Base-by-base conservation (phyloP, 2,113 vertebrate species). In the Ammodytes marinus region DNA sequence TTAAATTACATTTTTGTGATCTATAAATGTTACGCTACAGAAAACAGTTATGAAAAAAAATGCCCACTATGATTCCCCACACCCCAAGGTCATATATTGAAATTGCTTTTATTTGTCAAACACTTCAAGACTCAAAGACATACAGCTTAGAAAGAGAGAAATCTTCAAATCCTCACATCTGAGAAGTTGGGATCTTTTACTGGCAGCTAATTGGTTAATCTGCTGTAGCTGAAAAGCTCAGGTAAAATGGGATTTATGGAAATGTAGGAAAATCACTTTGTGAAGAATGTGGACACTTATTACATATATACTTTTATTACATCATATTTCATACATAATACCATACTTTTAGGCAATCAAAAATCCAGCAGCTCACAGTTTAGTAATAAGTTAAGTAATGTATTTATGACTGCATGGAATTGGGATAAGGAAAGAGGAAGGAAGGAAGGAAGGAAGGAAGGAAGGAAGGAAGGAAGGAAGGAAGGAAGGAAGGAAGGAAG, bases 381-480 rank as follows among this genome's bases (percentile, higher is more conserved):
- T 27, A 27, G 27, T 27, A 27, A 27, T 27, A 27, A 27, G 1
- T 27, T 27, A 27, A 8, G 42, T 15, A 5, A 47, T n/a, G 15
- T 47, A 13, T 37, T 47, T 10, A 58, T 17, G 49, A 27, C 7
- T 45, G 14, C 47, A n/a, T 59, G n/a, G 53, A 67, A 77, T 1
- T 76, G 27, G 53, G 19, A 73, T 60, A 60, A 1, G 14, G 17
- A 42, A 19, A 65, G 4, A 35, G 15, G 59, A 55, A 43, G 46
- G 46, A 49, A 46, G 54, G 43, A 55, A 46, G 63, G 53, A 46
- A 50, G 8, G 49, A 49, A 73, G 53, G 55, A 61, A 42, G 53
- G 8, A 66, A 63, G 52, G 47, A 74, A 47, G 66, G 13, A 65
- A 53, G 45, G 61, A 76, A 60, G 46, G 40, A 74, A 69, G 55